A percentile compares a stretch with the other conserved stretches of the same genome.
Conservation (phyloP, 2,888 invertebrate genomes). For the Thymelicus sylvestris region DNA sequence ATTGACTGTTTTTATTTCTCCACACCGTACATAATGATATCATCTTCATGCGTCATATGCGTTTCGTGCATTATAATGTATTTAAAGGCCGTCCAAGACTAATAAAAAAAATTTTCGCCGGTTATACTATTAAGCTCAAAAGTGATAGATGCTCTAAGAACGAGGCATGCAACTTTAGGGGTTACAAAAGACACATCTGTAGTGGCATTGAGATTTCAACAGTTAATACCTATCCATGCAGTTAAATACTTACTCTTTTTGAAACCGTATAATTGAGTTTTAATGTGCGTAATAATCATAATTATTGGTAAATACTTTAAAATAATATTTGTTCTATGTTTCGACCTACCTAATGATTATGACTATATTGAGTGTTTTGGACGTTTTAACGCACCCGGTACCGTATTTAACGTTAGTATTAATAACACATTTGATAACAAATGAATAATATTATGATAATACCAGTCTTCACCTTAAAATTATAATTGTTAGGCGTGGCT, state of each 20-base stretch:
- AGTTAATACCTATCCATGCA: conserved; percentile 55
- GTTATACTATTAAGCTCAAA: no score
- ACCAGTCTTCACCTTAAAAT: background rate
- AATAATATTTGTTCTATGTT: conserved; percentile 40
- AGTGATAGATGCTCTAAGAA: conserved; percentile 15
- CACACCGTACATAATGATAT: no score
- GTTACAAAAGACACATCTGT: background rate
- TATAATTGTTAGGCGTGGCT: background rate
- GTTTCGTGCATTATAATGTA: no score
- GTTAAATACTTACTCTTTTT: conserved; percentile 51
- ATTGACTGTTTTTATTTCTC: no score
- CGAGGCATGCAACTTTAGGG: conserved; percentile 34
- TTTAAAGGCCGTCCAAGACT: no score
- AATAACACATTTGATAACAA: conserved; percentile 50
- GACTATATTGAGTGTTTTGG: conserved; percentile 57
- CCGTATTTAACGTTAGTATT: conserved; percentile 68
- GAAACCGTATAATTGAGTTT: background rate
- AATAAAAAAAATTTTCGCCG: no score
- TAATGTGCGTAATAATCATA: conserved; percentile 13
- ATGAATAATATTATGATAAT: conserved; percentile 18
- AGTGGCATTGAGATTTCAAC: background rate
- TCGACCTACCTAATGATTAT: conserved; percentile 51
- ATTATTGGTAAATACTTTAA: conserved; percentile 5
- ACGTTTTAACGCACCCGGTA: conserved; percentile 64
- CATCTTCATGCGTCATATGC: no score